Evolutionary conservation across 2,888 invertebrate genomes (phyloP).

Genomic region (Scaptomyza cyrtandrae): DNA sequence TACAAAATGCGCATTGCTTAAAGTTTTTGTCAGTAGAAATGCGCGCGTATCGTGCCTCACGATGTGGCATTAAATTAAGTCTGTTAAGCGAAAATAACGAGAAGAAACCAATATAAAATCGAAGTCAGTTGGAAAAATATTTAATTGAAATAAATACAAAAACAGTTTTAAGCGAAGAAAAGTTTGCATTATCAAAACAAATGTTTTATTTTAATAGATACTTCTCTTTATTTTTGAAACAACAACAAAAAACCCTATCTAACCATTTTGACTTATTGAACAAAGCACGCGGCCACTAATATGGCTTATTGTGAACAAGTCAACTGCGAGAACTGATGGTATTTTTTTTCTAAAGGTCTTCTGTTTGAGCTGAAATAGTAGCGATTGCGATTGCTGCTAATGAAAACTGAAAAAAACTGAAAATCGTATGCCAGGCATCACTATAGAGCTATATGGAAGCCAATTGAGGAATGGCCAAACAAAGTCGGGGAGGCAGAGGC

Average conservation of each 20-base stretch:
- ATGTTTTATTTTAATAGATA: too few relatives aligned
- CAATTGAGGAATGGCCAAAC: constrained; percentile 55
- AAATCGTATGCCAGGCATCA: constrained; percentile 39
- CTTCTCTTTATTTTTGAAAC: too few relatives aligned
- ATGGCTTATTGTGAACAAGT: constrained; percentile 31
- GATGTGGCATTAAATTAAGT: too few relatives aligned
- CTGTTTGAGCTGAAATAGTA: constrained; percentile 48
- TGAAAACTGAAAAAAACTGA: constrained; percentile 66
- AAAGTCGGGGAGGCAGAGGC: constrained; percentile 37
- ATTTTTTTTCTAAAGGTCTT: constrained; percentile 4
- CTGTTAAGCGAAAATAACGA: too few relatives aligned
- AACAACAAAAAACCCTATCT: background rate
- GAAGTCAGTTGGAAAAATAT: background rate
- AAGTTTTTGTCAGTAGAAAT: background rate
- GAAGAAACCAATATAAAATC: background rate
- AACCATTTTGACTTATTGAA: too few relatives aligned
- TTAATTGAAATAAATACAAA: too few relatives aligned
- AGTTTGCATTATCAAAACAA: too few relatives aligned
- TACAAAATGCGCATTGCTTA: constrained; percentile 27
- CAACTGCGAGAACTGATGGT: constrained; percentile 14
- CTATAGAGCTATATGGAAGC: constrained; percentile 20
- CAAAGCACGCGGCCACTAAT: background rate
- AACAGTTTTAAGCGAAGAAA: too few relatives aligned
- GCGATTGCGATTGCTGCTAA: constrained; percentile 51
- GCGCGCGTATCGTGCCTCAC: constrained; percentile 10